Evolutionary conservation across 2,888 invertebrate species (phyloP), one percentile per base, ranked within the genome.

Genomic region (Pycnomerus fuliginosus): DNA sequence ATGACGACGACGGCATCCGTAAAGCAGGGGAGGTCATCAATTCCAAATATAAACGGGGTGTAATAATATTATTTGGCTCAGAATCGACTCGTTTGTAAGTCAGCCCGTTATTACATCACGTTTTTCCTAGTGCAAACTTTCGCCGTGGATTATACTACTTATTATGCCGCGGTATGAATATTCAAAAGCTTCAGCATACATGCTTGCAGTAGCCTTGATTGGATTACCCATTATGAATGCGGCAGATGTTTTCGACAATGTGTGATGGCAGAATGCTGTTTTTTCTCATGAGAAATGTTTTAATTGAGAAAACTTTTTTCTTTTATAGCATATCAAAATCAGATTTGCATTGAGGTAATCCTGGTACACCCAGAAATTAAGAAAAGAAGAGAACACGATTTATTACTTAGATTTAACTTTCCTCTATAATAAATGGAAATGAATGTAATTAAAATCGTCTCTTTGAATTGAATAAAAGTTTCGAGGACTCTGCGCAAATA

Each of bases 381-480:
- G 38, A 45, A 55, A 50, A 42, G 40, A 48, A 49, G 42, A 44
- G 39, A 49, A 53, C 52, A 48, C 49, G 47, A 45, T 53, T 55
- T 53, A 51, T 48, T 51, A 51, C 52, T 53, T 49, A 31, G 48
- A 39, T 51, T 48, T 49, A 48, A 55, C 49, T 45, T 50, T 48
- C 34, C 43, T 48, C 28, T 31, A 53, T 48, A 55, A 53, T 47
- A 51, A 55, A 53, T 51, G 50, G 55, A 53, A 55, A 52, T 51
- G 50, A 51, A 48, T 24, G 47, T 53, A 51, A 55, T 55, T 53
- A 55, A 50, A 49, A 47, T 44, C 43, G 41, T 44, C 44, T 37
- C 39, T 35, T 54, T 47, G 24, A 16, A 8, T 17, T 31, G 40
- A 16, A 36, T 37, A 52, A 38, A 52, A 49, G 34, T 48, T 48